Percentiles rank a stretch among this genome's conserved stretches.
Conservation (phyloP, 2,113 vertebrate species). For the Asarcornis scutulata region DNA sequence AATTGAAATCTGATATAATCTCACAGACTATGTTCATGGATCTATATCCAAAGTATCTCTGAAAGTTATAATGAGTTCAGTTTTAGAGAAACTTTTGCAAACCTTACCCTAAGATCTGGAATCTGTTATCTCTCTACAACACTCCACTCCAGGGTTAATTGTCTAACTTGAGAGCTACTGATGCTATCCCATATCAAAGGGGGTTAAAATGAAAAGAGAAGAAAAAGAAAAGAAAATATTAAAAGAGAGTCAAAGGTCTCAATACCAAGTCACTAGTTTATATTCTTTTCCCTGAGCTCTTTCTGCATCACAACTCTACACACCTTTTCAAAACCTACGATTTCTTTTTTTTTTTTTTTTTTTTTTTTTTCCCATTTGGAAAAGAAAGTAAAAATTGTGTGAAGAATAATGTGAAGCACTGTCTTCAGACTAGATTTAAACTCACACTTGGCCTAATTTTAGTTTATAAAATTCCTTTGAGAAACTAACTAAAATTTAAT, state of each 20-base stretch:
- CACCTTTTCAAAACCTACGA: background rate
- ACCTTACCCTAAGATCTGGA: background rate
- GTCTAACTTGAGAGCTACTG: background rate
- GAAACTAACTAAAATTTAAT: slow-evolving; percentile 24
- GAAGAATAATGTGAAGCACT: background rate
- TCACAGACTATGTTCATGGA: fast-evolving
- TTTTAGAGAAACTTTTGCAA: background rate
- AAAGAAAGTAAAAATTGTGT: background rate
- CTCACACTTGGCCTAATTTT: slow-evolving; percentile 4
- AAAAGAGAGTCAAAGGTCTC: background rate
- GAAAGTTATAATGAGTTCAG: background rate
- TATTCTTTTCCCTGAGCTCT: background rate
- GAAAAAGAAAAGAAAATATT: background rate
- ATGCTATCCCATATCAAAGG: background rate
- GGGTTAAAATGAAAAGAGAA: background rate
- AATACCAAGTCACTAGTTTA: background rate
- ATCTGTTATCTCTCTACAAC: background rate
- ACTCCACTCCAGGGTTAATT: background rate
- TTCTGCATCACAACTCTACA: background rate
- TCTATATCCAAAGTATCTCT: background rate
- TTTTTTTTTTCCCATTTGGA: background rate
- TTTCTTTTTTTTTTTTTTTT: background rate
- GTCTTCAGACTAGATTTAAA: background rate
- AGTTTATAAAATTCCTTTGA: slow-evolving; percentile 24
- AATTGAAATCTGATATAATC: background rate